These are phyloP conservation scores for Sebastes matsubarae DNA, from an alignment of 2,797 vertebrate species.

Conservation along the genomic window DNA sequence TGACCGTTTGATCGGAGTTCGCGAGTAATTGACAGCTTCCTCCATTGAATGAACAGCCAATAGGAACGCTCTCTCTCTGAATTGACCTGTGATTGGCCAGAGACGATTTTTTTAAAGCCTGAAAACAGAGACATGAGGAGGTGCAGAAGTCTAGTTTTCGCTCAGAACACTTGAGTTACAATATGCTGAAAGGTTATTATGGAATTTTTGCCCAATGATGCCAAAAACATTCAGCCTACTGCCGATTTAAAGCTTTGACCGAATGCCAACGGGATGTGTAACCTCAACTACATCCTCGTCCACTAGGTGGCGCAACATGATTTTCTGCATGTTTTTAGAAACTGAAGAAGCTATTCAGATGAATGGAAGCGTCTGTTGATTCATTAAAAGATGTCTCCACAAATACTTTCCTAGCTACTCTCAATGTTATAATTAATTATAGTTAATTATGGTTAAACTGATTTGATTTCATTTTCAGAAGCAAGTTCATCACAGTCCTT, in stretches of 20 bases:
- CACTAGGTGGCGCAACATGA: not conserved
- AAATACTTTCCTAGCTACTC: not conserved
- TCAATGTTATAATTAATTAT: not conserved
- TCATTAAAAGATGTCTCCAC: not conserved
- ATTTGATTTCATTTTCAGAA: not conserved
- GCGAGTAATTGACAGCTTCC: too few species aligned
- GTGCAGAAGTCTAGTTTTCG: too few species aligned
- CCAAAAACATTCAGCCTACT: too few species aligned
- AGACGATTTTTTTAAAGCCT: too few species aligned
- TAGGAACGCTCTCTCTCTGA: too few species aligned
- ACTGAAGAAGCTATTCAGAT: not conserved
- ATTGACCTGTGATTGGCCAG: too few species aligned
- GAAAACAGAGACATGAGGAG: too few species aligned
- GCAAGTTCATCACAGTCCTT: not conserved
- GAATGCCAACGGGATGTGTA: not conserved
- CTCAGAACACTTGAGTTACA: too few species aligned
- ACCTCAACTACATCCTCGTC: not conserved
- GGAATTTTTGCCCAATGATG: too few species aligned
- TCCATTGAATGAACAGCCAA: not conserved
- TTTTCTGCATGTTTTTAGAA: not conserved
- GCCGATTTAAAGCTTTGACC: not conserved
- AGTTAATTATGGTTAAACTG: not conserved
- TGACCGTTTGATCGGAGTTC: too few species aligned
- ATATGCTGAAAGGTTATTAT: too few species aligned
- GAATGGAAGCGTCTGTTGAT: not conserved